Evolutionary conservation across 2,888 invertebrate genomes (phyloP), one percentile per base, ranked within the genome.

Genomic region (Erebia aethiops): DNA sequence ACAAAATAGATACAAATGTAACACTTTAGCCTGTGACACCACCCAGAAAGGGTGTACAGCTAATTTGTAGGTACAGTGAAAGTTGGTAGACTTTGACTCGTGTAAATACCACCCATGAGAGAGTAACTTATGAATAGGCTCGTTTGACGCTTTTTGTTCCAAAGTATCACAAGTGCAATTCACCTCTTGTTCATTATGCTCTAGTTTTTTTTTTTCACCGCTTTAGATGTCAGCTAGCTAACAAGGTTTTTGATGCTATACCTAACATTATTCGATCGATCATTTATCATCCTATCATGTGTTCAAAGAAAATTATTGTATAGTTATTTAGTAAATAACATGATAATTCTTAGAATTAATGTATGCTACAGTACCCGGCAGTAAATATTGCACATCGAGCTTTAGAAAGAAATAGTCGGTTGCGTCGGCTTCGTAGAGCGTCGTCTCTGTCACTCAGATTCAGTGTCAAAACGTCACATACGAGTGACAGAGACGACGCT

Each of bases 181-280:
- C 18, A 66, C 4, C 41, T 57, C 56, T 66, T 66, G 21, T 66
- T 46, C 56, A 66, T 54, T 46, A n/a, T 56, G 66, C 66, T 66
- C 66, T 43, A 66, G 46, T 56, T 65, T 26, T 54, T 26, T 54
- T 65, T 65, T 65, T 14, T 46, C 5, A 35, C 52, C 64, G 18
- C 18, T 61, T 61, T 16, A 46, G 5, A 51, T 49, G 60, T 43
- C 60, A 60, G 60, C 10, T 16, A 41, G 41, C 16, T 60, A 60
- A 60, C 49, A 63, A 49, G 49, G 1, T 49, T 18, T 14, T 61
- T 43, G 61, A 41, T 61, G 61, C 16, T 43, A 10, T 43, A n/a
- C n/a, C n/a, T n/a, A 43, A 16, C 61, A 18, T 58, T 61, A 61
- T 35, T 14, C 9, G 58, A 58, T 2, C 35, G 14, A 58, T 58